A percentile compares a stretch with the other conserved stretches of the same genome.
Conservation (phyloP, 2,113 vertebrate genomes). For the Chitala chitala region DNA sequence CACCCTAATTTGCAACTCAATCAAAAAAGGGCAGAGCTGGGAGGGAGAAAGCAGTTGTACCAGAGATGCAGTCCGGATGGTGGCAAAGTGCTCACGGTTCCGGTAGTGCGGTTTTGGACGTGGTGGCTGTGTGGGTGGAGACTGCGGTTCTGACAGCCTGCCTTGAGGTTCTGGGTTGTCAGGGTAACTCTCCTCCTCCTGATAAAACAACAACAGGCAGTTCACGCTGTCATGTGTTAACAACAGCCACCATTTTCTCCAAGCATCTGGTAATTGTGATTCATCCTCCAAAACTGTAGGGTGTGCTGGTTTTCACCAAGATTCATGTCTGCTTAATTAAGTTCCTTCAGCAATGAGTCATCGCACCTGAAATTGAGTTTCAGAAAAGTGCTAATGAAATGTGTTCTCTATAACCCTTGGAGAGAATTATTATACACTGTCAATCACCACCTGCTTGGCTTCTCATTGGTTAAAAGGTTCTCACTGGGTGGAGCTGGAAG, state of each 20-base stretch:
- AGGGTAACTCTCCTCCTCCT: slow-evolving; percentile 82
- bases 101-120: slow-evolving; percentile 83
- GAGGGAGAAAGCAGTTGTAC: slow-evolving; percentile 57
- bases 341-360: not conserved
- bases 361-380: not conserved
- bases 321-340: too few species aligned
- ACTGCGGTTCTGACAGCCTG: slow-evolving; percentile 77
- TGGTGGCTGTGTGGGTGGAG: slow-evolving; percentile 77
- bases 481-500: too few species aligned
- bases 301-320: too few species aligned
- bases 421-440: too few species aligned
- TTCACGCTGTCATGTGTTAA: not conserved
- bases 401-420: too few species aligned
- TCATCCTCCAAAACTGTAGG: too few species aligned
- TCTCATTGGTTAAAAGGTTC: too few species aligned
- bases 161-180: slow-evolving; percentile 76
- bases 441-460: too few species aligned
- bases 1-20: too few species aligned
- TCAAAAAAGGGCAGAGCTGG: slow-evolving; percentile 14
- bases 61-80: slow-evolving; percentile 93
- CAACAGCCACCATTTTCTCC: too few species aligned
- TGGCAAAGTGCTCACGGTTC: slow-evolving; percentile 97
- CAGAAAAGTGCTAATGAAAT: too few species aligned
- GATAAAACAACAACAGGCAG: slow-evolving; percentile 24
- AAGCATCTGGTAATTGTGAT: too few species aligned